These are phyloP conservation scores for Epizoanthus ramosus DNA, from an alignment of 92 coral and sea anemone species.

Conservation along the genomic window DNA sequence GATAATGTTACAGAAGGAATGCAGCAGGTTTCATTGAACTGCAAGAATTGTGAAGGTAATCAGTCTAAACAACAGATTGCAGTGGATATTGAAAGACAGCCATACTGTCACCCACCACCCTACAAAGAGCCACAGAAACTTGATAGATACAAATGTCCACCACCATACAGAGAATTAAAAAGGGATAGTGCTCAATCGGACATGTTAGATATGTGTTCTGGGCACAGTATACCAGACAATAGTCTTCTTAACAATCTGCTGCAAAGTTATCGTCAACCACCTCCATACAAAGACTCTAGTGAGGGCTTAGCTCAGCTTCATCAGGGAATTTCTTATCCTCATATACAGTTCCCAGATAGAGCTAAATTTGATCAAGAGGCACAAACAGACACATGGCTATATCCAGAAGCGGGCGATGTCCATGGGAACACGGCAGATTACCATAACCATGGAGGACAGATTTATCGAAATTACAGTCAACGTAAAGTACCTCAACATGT, in stretches of 20 bases:
- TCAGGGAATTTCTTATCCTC: background rate
- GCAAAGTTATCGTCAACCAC: constrained; percentile 69
- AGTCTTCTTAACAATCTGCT: constrained; percentile 49
- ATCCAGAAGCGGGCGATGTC: constrained; percentile 45
- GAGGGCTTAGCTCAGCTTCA: background rate
- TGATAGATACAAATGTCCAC: constrained; percentile 87
- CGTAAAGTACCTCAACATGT: constrained; percentile 27
- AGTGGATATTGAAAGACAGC: constrained; percentile 37
- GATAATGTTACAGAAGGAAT: constrained; percentile 9
- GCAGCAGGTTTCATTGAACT: constrained; percentile 22
- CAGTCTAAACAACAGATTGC: constrained; percentile 19
- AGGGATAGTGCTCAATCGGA: background rate
- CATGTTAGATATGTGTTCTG: constrained; percentile 36
- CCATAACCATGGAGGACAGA: constrained; percentile 29
- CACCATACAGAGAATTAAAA: constrained; percentile 89
- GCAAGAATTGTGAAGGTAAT: constrained; percentile 30
- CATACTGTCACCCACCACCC: constrained; percentile 85
- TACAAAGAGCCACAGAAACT: constrained; percentile 59
- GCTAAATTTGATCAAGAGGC: constrained; percentile 53
- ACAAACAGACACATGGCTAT: constrained; percentile 54
- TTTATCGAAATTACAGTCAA: constrained; percentile 46
- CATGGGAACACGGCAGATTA: constrained; percentile 25
- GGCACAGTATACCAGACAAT: constrained; percentile 38
- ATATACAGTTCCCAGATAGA: constrained; percentile 11
- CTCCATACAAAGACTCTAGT: constrained; percentile 56